Percentiles rank a stretch among this genome's conserved stretches.
Evolutionary conservation across 2,113 vertebrate genomes (phyloP).

Genomic region (Phalacrocorax pelagicus): DNA sequence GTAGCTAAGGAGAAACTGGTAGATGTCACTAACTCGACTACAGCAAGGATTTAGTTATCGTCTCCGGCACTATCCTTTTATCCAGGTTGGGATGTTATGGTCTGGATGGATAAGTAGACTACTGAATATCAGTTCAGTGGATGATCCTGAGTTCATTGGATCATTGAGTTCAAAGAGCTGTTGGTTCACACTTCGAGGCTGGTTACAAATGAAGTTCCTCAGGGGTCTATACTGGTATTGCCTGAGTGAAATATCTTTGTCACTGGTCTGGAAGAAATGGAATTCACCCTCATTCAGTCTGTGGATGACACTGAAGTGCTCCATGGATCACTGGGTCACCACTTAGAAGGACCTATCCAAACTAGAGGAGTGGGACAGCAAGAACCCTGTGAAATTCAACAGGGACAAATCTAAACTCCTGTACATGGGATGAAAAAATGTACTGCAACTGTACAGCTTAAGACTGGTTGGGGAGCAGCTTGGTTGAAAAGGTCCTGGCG

Average conservation of each 20-base stretch:
- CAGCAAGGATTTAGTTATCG: neutral
- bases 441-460: neutral
- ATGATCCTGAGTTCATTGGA: neutral
- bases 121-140: neutral
- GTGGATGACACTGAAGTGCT: neutral
- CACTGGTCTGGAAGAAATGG: neutral
- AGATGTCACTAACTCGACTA: neutral
- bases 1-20: neutral
- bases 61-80: neutral
- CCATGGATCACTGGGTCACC: neutral
- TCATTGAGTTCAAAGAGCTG: neutral
- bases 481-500: neutral
- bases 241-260: neutral
- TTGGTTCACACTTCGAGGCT: fast-evolving
- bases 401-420: neutral
- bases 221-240: neutral
- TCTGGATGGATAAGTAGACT: neutral
- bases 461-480: neutral
- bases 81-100: neutral
- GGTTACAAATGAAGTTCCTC: neutral
- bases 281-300: neutral
- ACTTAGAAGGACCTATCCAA: neutral
- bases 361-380: neutral
- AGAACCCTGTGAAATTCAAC: neutral
- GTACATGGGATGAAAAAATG: neutral